These are phyloP conservation scores for Drosophila nr. medialis DNA, from an alignment of 2,888 invertebrate genomes.

Conservation along the genomic window DNA sequence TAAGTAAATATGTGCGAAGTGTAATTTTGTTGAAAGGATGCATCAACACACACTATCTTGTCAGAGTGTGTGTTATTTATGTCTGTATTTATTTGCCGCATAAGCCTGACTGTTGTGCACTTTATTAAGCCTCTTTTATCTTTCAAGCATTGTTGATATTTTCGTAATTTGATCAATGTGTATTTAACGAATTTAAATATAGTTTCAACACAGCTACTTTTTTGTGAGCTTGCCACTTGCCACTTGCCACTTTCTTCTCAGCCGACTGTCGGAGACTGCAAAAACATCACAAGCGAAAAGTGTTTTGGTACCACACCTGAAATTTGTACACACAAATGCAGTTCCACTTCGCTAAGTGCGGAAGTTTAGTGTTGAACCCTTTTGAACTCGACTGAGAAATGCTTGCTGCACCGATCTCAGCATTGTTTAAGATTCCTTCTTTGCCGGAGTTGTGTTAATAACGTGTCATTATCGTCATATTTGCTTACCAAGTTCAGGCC, in stretches of 20 bases:
- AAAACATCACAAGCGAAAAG: not conserved
- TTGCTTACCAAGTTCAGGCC: constrained; percentile 69
- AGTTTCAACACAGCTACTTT: not conserved
- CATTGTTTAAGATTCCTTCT: constrained; percentile 63
- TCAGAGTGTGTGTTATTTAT: constrained; percentile 18
- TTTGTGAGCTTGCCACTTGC: not conserved
- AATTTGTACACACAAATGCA: constrained; percentile 43
- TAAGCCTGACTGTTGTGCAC: not conserved
- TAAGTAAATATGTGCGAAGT: constrained; percentile 45
- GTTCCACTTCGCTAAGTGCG: constrained; percentile 81
- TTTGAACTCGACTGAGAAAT: constrained; percentile 34
- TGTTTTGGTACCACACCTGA: constrained; percentile 41
- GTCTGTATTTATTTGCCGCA: constrained; percentile 4
- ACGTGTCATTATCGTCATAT: constrained; percentile 81
- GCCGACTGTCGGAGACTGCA: not conserved
- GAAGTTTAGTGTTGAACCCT: constrained; percentile 61
- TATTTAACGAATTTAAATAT: constrained; percentile 1
- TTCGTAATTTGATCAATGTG: not conserved
- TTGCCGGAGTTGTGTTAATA: constrained; percentile 59
- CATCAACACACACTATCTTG: constrained; percentile 42
- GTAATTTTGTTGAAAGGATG: constrained; percentile 52
- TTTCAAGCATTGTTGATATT: not conserved
- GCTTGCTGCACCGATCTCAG: constrained; percentile 55
- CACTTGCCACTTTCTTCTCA: not conserved
- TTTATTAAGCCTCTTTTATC: constrained; percentile 8